Conservation (phyloP, 2,797 vertebrate species). For the Etheostoma perlongum region DNA sequence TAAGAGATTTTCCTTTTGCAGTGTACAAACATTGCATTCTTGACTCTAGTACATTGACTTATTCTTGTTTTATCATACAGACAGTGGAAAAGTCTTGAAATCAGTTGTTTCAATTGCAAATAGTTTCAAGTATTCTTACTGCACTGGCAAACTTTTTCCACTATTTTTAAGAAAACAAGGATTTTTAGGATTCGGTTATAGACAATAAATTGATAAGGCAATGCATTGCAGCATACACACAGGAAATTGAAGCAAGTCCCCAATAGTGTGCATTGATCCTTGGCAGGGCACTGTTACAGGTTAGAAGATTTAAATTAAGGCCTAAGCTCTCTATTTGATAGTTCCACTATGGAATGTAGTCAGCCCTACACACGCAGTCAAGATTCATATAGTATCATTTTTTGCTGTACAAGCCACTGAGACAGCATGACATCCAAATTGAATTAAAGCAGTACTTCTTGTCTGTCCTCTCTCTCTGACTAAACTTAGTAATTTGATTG, state of each 20-base stretch:
- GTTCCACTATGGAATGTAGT: constrained; percentile 37
- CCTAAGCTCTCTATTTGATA: constrained; percentile 28
- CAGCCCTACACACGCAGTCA: constrained; percentile 16
- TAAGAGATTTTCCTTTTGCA: background rate
- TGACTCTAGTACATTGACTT: background rate
- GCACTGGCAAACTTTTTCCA: background rate
- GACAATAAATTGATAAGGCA: background rate
- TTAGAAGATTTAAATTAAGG: constrained; percentile 12
- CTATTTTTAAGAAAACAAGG: background rate
- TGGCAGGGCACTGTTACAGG: background rate
- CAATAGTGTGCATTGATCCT: constrained; percentile 2
- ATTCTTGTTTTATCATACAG: background rate
- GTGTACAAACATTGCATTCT: background rate
- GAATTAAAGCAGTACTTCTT: constrained; percentile 38
- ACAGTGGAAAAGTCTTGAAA: background rate
- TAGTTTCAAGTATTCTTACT: background rate
- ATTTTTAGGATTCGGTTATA: background rate
- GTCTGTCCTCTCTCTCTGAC: constrained; percentile 29
- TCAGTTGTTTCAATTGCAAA: constrained; percentile 1
- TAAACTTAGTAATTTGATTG: constrained; percentile 58
- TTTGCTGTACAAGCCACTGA: background rate
- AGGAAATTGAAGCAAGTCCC: background rate
- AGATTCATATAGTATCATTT: constrained; percentile 18
- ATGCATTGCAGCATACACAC: background rate
- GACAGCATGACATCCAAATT: constrained; percentile 40